Evolutionary conservation across 2,113 vertebrate species (phyloP), one percentile per base, ranked within the genome.

Genomic region (Ceyx melanurus): DNA sequence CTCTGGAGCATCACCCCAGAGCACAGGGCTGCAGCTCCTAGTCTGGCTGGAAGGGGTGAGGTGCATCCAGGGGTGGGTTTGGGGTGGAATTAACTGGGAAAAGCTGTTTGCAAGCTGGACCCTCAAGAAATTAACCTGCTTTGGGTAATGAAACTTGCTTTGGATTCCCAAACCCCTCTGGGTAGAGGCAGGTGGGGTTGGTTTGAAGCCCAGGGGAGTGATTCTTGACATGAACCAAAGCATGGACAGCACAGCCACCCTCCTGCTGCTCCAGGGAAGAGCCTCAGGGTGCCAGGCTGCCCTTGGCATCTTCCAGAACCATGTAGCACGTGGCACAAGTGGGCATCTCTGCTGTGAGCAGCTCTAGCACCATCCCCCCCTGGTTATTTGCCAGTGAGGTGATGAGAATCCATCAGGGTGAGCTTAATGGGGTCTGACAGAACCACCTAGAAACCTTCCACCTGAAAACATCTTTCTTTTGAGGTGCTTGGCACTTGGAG

Each of bases 281-380:
- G 12, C 3, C 0, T 22, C 1, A 0, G 35, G 48, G 61, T 66
- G 20, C 26, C 26, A 15, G 11, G 28, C 51, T 53, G 53, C 10
- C 51, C 33, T 62, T 58, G 64, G 68, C 53, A 19, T 26, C 35
- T 72, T 54, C 73, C 50, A 16, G 10, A 42, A 25, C 6, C 5
- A 0, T 11, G 40, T 50, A 13, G 71, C 75, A 29, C n/a, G 1
- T 19, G 68, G 22, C 53, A 13, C 25, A 22, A 43, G 67, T 9
- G 20, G 67, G 11, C 42, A 88, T 76, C 76, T 92, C 51, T 61
- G 33, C 77, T 68, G 3, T 31, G 8, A 12, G 6, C 15, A 9
- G n/a, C 35, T 74, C 66, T 51, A 56, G 54, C 29, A 42, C 0
- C 46, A 58, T 2, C 33, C 60, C 5, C 28, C 6, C 2, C 18